phyloP scores from a whole-genome alignment of 2,113 vertebrate genomes.

The Eurypyga helias region DNA sequence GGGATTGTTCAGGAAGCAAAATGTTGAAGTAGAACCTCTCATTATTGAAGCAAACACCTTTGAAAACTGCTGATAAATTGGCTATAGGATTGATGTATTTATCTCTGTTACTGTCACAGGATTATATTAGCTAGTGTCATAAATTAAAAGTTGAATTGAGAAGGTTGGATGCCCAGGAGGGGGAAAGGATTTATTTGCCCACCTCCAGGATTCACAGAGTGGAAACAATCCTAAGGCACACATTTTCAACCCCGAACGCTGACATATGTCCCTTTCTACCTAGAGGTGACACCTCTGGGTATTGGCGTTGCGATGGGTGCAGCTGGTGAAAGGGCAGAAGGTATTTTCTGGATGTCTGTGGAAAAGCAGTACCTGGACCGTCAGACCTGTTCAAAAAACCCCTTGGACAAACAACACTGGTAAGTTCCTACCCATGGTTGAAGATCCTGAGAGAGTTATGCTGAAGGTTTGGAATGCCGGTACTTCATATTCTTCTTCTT shows the following conservation, averaged over 20 bases:
- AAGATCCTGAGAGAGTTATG: not conserved
- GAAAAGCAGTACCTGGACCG: not conserved
- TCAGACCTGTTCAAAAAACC: not conserved
- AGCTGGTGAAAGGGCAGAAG: not conserved
- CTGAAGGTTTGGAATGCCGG: not conserved
- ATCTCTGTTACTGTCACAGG: not conserved
- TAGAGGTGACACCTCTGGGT: not conserved
- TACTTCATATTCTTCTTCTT: not conserved
- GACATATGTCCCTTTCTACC: not conserved
- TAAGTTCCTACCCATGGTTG: not conserved
- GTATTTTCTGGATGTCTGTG: not conserved
- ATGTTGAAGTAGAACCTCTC: not conserved
- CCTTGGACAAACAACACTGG: not conserved
- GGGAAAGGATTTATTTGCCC: not conserved
- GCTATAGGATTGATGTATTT: not conserved
- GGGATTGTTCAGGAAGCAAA: not conserved
- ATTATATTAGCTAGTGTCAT: not conserved
- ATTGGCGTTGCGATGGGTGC: not conserved
- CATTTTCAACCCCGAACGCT: not conserved
- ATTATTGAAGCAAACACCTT: not conserved
- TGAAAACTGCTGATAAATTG: not conserved
- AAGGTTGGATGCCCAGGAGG: not conserved
- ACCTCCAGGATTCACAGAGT: not conserved
- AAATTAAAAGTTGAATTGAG: not conserved
- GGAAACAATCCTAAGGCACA: not conserved